A percentile compares a stretch with the other conserved stretches of the same genome.
These are phyloP conservation scores for Temnothorax ravouxi DNA, from an alignment of 2,888 invertebrate genomes.

Conservation along the genomic window DNA sequence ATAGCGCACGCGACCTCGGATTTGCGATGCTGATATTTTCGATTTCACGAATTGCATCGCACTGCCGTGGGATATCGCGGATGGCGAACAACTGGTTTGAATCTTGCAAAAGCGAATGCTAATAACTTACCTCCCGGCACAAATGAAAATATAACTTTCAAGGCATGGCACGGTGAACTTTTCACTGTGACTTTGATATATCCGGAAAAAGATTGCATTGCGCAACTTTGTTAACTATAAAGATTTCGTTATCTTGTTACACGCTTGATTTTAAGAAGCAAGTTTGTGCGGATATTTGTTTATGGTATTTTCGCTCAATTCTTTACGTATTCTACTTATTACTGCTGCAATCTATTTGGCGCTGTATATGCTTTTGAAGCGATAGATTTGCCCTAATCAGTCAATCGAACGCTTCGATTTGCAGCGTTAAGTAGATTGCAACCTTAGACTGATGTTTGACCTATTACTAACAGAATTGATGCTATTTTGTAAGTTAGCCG, in stretches of 20 bases:
- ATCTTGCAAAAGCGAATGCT: conserved; percentile 51
- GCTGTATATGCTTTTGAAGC: background rate
- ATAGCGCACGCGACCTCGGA: conserved; percentile 64
- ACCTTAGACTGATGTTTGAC: background rate
- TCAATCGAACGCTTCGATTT: background rate
- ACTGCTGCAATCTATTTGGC: background rate
- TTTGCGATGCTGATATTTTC: conserved; percentile 70
- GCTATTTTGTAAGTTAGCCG: background rate
- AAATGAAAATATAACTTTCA: conserved; percentile 46
- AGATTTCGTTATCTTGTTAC: background rate
- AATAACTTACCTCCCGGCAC: conserved; percentile 45
- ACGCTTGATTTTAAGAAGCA: background rate
- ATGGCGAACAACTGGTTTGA: conserved; percentile 56
- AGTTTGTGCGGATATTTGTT: background rate
- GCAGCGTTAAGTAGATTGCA: background rate
- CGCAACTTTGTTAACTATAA: conserved; percentile 4
- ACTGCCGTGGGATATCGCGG: conserved; percentile 57
- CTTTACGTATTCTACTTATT: background rate
- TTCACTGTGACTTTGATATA: conserved; percentile 9
- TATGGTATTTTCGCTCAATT: background rate
- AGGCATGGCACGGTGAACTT: conserved; percentile 26
- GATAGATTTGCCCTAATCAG: background rate
- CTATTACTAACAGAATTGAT: background rate
- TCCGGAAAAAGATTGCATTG: background rate
- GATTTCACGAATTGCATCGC: conserved; percentile 75